A percentile compares a stretch with the other conserved stretches of the same genome.
These are phyloP conservation scores for Acrobasis repandana DNA, from an alignment of 2,888 invertebrate genomes.

Conservation along the genomic window DNA sequence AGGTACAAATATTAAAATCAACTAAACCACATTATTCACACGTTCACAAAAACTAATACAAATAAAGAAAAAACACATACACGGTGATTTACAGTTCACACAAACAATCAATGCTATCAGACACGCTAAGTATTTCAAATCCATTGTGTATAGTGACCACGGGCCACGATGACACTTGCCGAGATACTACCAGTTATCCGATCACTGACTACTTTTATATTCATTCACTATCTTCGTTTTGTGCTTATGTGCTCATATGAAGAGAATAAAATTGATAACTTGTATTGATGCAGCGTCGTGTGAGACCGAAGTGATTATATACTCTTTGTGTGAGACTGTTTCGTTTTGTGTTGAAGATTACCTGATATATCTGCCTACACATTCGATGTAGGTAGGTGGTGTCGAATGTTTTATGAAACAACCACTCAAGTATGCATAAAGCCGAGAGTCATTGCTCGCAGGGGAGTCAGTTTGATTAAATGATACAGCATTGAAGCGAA, in stretches of 20 bases:
- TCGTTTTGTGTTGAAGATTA: not conserved
- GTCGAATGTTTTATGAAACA: slow-evolving; percentile 13
- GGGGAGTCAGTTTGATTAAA: slow-evolving; percentile 20
- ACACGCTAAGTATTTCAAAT: slow-evolving; percentile 61
- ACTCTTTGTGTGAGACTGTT: slow-evolving; percentile 2
- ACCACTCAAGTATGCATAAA: slow-evolving; percentile 8
- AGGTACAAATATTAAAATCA: not conserved
- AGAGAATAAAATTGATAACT: slow-evolving; percentile 6
- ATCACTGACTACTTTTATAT: slow-evolving; percentile 62
- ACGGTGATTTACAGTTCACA: slow-evolving; percentile 64
- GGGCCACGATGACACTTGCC: slow-evolving; percentile 56
- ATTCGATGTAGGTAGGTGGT: not conserved
- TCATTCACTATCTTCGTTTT: slow-evolving; percentile 49
- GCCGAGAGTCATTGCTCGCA: slow-evolving; percentile 31
- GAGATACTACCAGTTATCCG: slow-evolving; percentile 50
- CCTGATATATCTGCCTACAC: not conserved
- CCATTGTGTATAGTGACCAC: slow-evolving; percentile 70
- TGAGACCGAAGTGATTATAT: too few species aligned
- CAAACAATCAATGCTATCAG: slow-evolving; percentile 57
- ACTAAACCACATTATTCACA: not conserved
- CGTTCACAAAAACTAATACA: slow-evolving; percentile 18
- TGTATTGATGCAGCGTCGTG: slow-evolving; percentile 1
- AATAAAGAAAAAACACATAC: slow-evolving; percentile 51
- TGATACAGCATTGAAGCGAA: slow-evolving; percentile 5
- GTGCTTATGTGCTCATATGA: not conserved